These are phyloP conservation scores for Microplitis manilae DNA, from an alignment of 2,888 invertebrate genomes.

Conservation along the genomic window DNA sequence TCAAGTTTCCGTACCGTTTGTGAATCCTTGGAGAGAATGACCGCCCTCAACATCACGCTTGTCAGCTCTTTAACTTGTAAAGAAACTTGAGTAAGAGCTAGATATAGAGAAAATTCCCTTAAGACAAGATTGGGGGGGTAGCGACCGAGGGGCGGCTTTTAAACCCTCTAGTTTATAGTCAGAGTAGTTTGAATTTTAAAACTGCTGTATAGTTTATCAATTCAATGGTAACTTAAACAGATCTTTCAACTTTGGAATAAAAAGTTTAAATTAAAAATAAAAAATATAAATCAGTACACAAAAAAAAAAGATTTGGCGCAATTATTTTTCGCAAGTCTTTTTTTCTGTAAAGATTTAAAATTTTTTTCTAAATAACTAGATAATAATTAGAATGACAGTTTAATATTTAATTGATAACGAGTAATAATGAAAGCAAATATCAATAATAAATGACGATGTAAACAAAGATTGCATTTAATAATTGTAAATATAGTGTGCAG, in stretches of 20 bases:
- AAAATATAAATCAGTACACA: not conserved
- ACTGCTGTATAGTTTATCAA: not conserved
- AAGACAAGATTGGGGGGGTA: not conserved
- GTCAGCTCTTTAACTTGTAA: slow-evolving; percentile 15
- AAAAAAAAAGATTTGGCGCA: too few relatives aligned
- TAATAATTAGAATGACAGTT: too few relatives aligned
- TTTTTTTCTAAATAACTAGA: too few relatives aligned
- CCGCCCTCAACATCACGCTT: slow-evolving; percentile 11
- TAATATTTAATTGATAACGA: too few relatives aligned
- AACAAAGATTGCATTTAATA: too few relatives aligned
- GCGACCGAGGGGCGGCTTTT: not conserved
- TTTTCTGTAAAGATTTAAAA: too few relatives aligned
- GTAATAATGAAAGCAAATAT: too few relatives aligned
- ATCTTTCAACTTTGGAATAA: not conserved
- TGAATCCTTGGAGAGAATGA: slow-evolving; percentile 13
- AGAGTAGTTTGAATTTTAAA: not conserved
- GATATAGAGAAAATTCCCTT: slow-evolving; percentile 5
- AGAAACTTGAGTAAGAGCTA: slow-evolving; percentile 16
- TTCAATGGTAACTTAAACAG: not conserved
- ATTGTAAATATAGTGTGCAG: too few relatives aligned
- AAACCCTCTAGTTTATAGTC: not conserved
- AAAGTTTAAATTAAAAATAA: not conserved
- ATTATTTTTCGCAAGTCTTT: too few relatives aligned
- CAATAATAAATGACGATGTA: too few relatives aligned
- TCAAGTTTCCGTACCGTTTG: slow-evolving; percentile 2